Evolutionary conservation across 1,140 invertebrate genomes (phyloP), one percentile per base, ranked within the genome.

Genomic region (Cotesia glomerata): DNA sequence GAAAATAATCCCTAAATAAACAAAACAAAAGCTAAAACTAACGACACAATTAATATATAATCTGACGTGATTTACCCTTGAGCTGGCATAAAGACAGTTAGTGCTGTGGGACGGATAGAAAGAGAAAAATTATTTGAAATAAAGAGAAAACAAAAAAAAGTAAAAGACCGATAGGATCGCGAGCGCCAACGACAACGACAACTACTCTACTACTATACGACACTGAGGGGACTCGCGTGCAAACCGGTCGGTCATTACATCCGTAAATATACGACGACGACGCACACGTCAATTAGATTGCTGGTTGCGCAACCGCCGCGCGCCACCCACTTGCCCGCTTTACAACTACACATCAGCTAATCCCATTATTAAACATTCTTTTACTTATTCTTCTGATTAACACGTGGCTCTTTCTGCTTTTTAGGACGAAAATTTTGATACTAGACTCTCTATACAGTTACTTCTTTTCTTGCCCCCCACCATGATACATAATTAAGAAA

Each of bases 261-360:
- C 74, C 75, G 75, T 80, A 79, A 79, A 79, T 79, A 77, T 79
- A 77, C 78, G 76, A 77, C 26, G 76, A 67, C 73, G 70, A 72
- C 70, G 76, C 76, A 79, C 74, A 79, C 80, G 79, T 81, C 79
- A 81, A 81, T 81, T 83, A 80, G 70, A 75, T 75, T 71, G 73
- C 77, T 69, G 66, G 74, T 78, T 80, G 80, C 76, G 79, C 79
- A 80, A 80, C 76, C 65, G 68, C 67, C 68, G 72, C 74, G 73
- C 74, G 45, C 77, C 76, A 76, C 76, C 79, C 78, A 80, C 80
- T 82, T 75, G 35, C 74, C 72, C 74, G 79, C 26, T 26, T 26
- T 26, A 26, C 26, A 26, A 77, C 75, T 76, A 69, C 59, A 77
- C 76, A 73, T 79, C 7, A 45, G 11, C 39, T 45, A 45, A 45